Percentiles rank a stretch among this genome's conserved stretches.
Conservation (phyloP, 2,888 invertebrate species). For the Tetranychus piercei region DNA sequence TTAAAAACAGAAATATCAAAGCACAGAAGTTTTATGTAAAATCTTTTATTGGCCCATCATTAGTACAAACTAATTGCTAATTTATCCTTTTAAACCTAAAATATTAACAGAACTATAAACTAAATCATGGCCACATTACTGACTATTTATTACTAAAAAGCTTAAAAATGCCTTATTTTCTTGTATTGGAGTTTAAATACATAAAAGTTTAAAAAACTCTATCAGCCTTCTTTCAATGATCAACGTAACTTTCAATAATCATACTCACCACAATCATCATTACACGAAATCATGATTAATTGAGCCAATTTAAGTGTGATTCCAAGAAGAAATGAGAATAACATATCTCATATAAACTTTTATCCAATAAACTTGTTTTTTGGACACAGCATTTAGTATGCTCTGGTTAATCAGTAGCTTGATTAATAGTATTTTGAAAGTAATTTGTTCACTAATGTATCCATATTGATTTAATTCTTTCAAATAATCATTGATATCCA, state of each 20-base stretch:
- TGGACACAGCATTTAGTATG: not conserved
- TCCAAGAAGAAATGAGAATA: not conserved
- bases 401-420: not conserved
- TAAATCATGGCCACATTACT: no score
- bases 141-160: no score
- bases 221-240: not conserved
- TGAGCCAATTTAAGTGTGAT: not conserved
- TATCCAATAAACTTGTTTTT: not conserved
- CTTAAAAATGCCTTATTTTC: not conserved
- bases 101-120: no score
- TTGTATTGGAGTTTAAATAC: not conserved
- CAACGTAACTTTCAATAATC: not conserved
- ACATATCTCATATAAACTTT: not conserved
- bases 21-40: no score
- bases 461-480: no score
- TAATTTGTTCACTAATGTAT: no score
- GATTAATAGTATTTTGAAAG: not conserved
- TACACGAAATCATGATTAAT: not conserved
- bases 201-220: not conserved
- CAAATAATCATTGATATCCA: no score
- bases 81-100: no score
- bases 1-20: not conserved
- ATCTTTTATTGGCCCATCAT: no score
- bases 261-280: not conserved
- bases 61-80: no score